Evolutionary conservation across 1,140 invertebrate species (phyloP).

Genomic region (Heliconius hermathena): DNA sequence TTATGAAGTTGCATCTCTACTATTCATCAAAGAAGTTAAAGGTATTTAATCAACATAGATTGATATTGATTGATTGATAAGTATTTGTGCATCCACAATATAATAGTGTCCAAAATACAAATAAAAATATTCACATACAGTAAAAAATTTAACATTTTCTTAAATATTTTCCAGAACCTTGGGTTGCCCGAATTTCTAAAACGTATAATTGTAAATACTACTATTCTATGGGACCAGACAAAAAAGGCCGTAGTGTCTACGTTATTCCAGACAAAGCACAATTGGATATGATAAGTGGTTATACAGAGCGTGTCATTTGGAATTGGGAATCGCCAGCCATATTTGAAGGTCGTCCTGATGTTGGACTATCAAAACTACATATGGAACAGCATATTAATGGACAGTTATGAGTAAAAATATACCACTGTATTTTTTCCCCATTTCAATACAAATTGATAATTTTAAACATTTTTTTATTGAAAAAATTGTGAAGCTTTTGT

Average conservation of each 20-base stretch:
- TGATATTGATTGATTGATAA: no score
- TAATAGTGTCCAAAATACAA: conserved; percentile 27
- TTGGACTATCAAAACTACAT: conserved; percentile 48
- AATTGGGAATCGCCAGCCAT: conserved; percentile 63
- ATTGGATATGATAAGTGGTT: conserved; percentile 59
- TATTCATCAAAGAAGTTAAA: conserved; percentile 77
- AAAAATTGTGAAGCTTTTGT: no score
- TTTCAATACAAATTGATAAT: background rate
- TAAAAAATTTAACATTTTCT: background rate
- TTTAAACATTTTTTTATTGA: background rate
- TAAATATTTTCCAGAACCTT: conserved; percentile 66
- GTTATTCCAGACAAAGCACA: conserved; percentile 54
- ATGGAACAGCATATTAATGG: conserved; percentile 58
- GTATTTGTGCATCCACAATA: no score
- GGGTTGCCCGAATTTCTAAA: conserved; percentile 69
- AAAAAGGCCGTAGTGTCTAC: conserved; percentile 56
- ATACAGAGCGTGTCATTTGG: conserved; percentile 57
- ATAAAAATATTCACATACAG: conserved; percentile 70
- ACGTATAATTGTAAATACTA: conserved; percentile 64
- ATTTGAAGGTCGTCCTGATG: conserved; percentile 53
- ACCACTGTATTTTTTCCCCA: background rate
- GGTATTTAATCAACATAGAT: conserved; percentile 50
- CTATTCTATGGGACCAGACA: conserved; percentile 50
- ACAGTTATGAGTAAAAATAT: conserved; percentile 14
- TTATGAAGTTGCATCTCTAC: conserved; percentile 66